phyloP scores from a whole-genome alignment of 2,113 vertebrate genomes.

The Gorilla gorilla region DNA sequence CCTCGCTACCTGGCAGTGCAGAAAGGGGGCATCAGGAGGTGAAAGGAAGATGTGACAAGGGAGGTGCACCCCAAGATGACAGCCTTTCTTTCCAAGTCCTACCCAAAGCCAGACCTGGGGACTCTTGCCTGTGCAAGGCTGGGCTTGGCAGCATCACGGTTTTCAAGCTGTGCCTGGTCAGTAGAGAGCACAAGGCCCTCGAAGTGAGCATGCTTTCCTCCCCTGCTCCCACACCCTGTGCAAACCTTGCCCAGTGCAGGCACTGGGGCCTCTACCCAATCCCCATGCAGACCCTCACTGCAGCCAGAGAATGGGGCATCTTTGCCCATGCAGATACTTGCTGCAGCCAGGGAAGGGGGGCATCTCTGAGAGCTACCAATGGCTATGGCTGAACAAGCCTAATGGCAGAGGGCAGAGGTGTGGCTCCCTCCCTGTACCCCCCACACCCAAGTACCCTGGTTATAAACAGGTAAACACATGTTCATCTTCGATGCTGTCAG shows the following conservation, averaged over 20 bases:
- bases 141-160: background rate
- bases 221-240: background rate
- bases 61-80: background rate
- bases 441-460: background rate
- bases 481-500: background rate
- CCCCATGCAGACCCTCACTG: background rate
- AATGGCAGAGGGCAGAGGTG: background rate
- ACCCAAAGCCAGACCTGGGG: background rate
- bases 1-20: background rate
- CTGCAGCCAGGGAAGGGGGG: background rate
- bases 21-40: background rate
- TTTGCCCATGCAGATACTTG: background rate
- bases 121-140: background rate
- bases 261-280: too few relatives aligned
- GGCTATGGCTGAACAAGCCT: background rate
- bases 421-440: background rate
- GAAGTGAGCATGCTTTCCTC: background rate
- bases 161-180: background rate
- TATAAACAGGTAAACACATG: background rate
- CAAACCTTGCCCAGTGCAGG: background rate
- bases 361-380: background rate
- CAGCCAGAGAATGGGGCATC: background rate
- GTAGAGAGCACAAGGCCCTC: background rate
- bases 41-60: background rate
- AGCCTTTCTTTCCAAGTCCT: background rate